Evolutionary conservation across 2,888 invertebrate species (phyloP).

Genomic region (Drosophila parthenogenetica): DNA sequence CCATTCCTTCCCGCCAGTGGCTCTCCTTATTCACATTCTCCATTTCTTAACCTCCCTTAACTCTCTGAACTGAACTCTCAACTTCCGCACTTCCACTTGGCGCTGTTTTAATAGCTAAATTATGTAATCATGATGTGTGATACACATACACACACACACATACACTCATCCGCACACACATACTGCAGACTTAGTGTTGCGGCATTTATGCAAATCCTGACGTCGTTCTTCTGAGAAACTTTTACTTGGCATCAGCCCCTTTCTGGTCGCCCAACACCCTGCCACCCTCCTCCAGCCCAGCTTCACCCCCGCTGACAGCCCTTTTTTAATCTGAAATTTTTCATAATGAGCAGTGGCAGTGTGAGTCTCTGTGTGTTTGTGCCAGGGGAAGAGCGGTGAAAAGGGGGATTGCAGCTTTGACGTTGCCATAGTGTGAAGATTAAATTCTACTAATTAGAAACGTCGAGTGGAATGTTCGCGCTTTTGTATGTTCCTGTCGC

Average conservation of each 20-base stretch:
- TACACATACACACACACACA: slow-evolving; percentile 53
- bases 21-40: not conserved
- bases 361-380: not conserved
- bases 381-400: not conserved
- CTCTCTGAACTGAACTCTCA: not conserved
- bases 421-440: slow-evolving; percentile 81
- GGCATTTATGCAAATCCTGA: slow-evolving; percentile 80
- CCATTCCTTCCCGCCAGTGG: not conserved
- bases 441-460: slow-evolving; percentile 81
- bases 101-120: slow-evolving; percentile 78
- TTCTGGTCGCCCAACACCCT: not conserved
- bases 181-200: slow-evolving; percentile 50
- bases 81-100: slow-evolving; percentile 34
- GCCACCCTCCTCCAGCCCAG: not conserved
- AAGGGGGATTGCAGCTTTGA: slow-evolving; percentile 44
- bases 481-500: slow-evolving; percentile 48
- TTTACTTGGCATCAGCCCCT: slow-evolving; percentile 60
- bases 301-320: slow-evolving; percentile 49
- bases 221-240: slow-evolving; percentile 73
- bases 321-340: slow-evolving; percentile 80
- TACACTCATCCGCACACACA: slow-evolving; percentile 32
- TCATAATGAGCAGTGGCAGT: slow-evolving; percentile 71
- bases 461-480: slow-evolving; percentile 81
- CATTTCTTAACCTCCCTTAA: not conserved
- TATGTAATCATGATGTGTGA: slow-evolving; percentile 81